A percentile compares a stretch with the other conserved stretches of the same genome.
Evolutionary conservation across 2,888 invertebrate species (phyloP).

Genomic region (Caenorhabditis zanzibari): DNA sequence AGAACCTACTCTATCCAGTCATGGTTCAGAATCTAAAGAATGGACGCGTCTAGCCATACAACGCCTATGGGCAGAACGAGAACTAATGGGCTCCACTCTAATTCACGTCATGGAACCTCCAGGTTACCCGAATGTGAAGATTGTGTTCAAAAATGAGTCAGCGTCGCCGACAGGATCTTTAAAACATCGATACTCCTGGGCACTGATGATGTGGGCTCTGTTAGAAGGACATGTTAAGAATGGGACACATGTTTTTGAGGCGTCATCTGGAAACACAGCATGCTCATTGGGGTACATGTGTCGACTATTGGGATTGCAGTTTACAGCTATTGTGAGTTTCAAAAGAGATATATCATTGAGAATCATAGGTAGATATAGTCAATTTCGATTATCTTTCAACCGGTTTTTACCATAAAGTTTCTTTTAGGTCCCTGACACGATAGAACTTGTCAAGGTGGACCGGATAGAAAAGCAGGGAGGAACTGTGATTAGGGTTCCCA

Average conservation of each 20-base stretch:
- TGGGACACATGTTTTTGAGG: conserved; percentile 76
- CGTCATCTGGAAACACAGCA: conserved; percentile 80
- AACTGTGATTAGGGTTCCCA: conserved; percentile 58
- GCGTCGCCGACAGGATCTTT: conserved; percentile 63
- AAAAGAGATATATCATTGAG: too few species aligned
- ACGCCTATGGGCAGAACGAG: conserved; percentile 69
- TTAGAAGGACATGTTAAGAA: conserved; percentile 67
- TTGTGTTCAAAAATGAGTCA: conserved; percentile 73
- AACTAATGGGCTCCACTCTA: conserved; percentile 65
- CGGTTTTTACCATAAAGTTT: too few species aligned
- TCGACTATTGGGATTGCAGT: conserved; percentile 71
- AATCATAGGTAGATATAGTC: too few species aligned
- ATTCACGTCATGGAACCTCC: conserved; percentile 38
- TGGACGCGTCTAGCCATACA: conserved; percentile 66
- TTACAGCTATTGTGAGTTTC: conserved; percentile 73
- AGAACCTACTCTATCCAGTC: too few species aligned
- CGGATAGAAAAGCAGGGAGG: conserved; percentile 67
- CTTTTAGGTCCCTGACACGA: conserved; percentile 67
- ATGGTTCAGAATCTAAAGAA: conserved; percentile 54
- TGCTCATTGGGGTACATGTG: conserved; percentile 79
- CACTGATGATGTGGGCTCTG: conserved; percentile 73
- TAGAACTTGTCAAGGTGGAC: conserved; percentile 59
- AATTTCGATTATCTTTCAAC: too few species aligned
- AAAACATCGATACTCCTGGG: conserved; percentile 74
- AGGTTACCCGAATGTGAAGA: conserved; percentile 1